A percentile compares a stretch with the other conserved stretches of the same genome.
Evolutionary conservation across 2,797 vertebrate genomes (phyloP).

Genomic region (Nothura maculosa): DNA sequence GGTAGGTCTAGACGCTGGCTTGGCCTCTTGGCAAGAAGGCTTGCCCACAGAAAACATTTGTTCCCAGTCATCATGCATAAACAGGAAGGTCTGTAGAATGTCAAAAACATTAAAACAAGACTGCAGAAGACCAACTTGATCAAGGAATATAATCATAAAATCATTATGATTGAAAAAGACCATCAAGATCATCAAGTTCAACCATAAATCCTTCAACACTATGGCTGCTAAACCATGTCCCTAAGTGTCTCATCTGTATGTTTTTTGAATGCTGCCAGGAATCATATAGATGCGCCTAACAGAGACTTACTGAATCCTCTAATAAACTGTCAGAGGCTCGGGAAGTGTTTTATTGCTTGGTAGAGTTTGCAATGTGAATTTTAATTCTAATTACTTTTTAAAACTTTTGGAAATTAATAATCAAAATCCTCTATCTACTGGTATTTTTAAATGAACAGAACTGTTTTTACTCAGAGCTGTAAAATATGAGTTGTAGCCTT

Average conservation of each 20-base stretch:
- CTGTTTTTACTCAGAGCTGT: not conserved
- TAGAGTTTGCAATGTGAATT: not conserved
- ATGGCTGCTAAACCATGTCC: no score
- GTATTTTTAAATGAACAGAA: not conserved
- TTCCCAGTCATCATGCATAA: not conserved
- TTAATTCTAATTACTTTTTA: not conserved
- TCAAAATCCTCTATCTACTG: not conserved
- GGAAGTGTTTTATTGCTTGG: not conserved
- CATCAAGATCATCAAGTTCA: no score
- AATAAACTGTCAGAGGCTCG: not conserved
- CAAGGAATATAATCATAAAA: no score
- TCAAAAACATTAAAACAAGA: not conserved
- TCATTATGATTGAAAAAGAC: no score
- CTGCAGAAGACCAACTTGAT: not conserved
- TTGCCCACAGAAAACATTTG: not conserved
- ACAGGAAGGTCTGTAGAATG: not conserved
- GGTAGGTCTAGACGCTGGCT: not conserved
- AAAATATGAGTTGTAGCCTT: not conserved
- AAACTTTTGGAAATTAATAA: not conserved
- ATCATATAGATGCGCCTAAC: not conserved
- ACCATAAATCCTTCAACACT: no score
- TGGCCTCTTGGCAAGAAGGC: fast-evolving
- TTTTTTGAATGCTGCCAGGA: no score
- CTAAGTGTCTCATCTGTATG: no score
- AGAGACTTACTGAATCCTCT: not conserved